Evolutionary conservation across 2,113 vertebrate species (phyloP).

Genomic region (Pseudorasbora parva): DNA sequence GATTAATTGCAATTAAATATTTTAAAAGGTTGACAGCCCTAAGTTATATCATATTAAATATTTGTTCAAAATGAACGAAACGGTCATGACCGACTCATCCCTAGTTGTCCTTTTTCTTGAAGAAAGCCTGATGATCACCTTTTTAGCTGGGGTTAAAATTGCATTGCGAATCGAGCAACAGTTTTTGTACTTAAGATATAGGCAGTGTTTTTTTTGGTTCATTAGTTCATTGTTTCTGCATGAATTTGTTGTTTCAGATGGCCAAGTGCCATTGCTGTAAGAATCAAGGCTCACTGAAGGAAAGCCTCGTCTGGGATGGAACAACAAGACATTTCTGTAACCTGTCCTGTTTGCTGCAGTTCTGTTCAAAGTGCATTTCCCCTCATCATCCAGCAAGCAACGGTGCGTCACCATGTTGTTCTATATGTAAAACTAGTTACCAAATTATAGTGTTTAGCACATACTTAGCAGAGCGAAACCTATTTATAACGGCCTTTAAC

Average conservation of each 20-base stretch:
- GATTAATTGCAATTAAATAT: no score
- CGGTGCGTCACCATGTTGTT: slow-evolving; percentile 54
- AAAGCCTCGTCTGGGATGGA: slow-evolving; percentile 91
- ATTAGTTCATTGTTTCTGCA: background rate
- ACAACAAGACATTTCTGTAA: slow-evolving; percentile 95
- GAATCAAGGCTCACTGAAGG: slow-evolving; percentile 90
- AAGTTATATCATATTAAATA: no score
- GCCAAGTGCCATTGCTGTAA: slow-evolving; percentile 92
- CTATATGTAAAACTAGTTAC: background rate
- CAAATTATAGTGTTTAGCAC: background rate
- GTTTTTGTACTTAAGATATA: background rate
- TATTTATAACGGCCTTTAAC: background rate
- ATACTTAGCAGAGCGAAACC: background rate
- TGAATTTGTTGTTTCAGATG: slow-evolving; percentile 80
- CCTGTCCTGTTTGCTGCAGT: slow-evolving; percentile 88
- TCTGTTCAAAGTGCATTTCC: slow-evolving; percentile 78
- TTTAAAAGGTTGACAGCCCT: no score
- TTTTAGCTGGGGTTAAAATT: background rate
- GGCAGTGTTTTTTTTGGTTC: background rate
- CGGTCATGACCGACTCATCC: no score
- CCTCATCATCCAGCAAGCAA: slow-evolving; percentile 73
- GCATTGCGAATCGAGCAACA: background rate
- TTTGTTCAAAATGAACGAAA: no score
- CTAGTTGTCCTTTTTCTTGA: background rate
- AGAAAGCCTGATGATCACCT: background rate